Base-by-base conservation (phyloP, 2,113 vertebrate species). In the Hoplias malabaricus region DNA sequence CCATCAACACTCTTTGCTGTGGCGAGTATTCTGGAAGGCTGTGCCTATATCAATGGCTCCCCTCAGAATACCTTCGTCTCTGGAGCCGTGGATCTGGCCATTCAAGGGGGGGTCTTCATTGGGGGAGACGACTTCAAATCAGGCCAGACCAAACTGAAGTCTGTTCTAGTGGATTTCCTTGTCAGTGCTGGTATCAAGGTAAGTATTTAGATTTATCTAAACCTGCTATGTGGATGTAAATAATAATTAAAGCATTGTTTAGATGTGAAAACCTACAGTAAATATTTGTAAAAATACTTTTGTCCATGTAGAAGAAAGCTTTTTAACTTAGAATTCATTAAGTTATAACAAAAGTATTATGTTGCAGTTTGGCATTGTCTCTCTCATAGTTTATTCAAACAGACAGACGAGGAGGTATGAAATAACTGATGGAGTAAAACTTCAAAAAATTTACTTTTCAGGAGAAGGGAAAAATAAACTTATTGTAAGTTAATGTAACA, bases 31-130 rank as follows among this genome's bases (percentile, higher is more conserved):
- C 88, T 96, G 85, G 97, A 98, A 88, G 96, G 94, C 75, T 99
- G 97, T 0, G 93, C 96, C 76, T 99, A 94, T 89, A 93, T 99
- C 88, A 98, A 98, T 0, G 97, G 97, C 0, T 95, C 97, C 43
- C 97, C 97, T 0, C 97, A 99, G 84, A 99, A 99, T 91, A 98
- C 96, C 0, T 96, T 99, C 10, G 95, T 98, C 38, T 96, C 97
- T 0, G 97, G 97, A 0, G 94, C 91, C 0, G 57, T 96, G 0
- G 94, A 98, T n/a, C 84, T 99, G 29, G 97, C 97, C 0, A 1
- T 88, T 12, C 92, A 94, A 86, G 90, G 29, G 27, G 89, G 79
- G 0, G 96, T 98, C 81, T 98, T 98, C 84, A 94, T 99, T 19
- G 94, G 94, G 0, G 97, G 97, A 0, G 97, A 99, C 0, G 97